phyloP scores from a whole-genome alignment of 1,140 invertebrate genomes.

The Anoplolepis gracilipes region DNA sequence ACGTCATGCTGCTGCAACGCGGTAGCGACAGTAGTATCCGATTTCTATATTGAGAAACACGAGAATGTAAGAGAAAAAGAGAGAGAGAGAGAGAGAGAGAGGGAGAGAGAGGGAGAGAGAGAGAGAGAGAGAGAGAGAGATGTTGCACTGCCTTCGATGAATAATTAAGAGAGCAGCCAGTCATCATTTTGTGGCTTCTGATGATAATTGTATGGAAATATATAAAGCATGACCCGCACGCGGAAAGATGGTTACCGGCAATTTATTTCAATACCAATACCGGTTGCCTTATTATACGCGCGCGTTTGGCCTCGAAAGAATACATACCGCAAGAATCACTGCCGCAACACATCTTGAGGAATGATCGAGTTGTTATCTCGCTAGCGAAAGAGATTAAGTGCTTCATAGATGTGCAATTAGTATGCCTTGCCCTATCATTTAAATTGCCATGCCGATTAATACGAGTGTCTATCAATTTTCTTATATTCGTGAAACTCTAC shows the following conservation, averaged over 20 bases:
- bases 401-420: slow-evolving; percentile 23
- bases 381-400: slow-evolving; percentile 21
- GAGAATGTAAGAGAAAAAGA: slow-evolving; percentile 9
- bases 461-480: slow-evolving; percentile 11
- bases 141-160: slow-evolving; percentile 28
- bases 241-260: slow-evolving; percentile 1
- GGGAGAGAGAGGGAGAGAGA: too few relatives aligned
- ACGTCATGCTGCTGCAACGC: slow-evolving; percentile 33
- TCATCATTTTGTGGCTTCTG: slow-evolving; percentile 68
- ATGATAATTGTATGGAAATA: slow-evolving; percentile 75
- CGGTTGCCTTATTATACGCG: slow-evolving; percentile 52
- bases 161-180: slow-evolving; percentile 49
- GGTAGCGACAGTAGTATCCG: slow-evolving; percentile 10
- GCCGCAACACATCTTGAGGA: not conserved
- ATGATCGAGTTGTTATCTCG: slow-evolving; percentile 5
- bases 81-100: slow-evolving; percentile 21
- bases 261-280: slow-evolving; percentile 71
- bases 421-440: not conserved
- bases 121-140: too few relatives aligned
- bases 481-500: not conserved
- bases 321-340: not conserved
- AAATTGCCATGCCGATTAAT: slow-evolving; percentile 26
- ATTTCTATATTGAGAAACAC: slow-evolving; percentile 41
- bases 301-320: slow-evolving; percentile 3
- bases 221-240: slow-evolving; percentile 60